Evolutionary conservation across 2,888 invertebrate genomes (phyloP), one percentile per base, ranked within the genome.

Genomic region (Spilarctia lutea): DNA sequence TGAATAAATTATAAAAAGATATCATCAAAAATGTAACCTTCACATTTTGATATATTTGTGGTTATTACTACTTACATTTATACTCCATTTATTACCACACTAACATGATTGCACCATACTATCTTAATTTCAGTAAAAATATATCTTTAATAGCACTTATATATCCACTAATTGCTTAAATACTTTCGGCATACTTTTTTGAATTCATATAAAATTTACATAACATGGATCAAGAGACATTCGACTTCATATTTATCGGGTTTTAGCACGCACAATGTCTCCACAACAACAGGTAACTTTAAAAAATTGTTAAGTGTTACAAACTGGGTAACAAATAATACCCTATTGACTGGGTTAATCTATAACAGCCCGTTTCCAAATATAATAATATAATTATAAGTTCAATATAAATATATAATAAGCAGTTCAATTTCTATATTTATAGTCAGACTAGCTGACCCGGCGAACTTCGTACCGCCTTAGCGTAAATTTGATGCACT

Each of bases 1-100:
- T 81, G 78, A 81, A 20, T 71, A 63, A 30, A 81, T 83, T 74
- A 77, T 79, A 79, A 81, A 76, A 60, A 76, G 80, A 75, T 78
- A 76, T 63, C 65, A 81, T 76, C 65, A 75, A 33, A 74, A 71
- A 68, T 56, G 75, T 78, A 77, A 67, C 83, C 78, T 81, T 81
- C 78, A 76, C 69, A 80, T 75, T 74, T 73, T 68, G 33, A 72
- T 71, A 72, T 67, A 68, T 52, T 66, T 60, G 73, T 71, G 52
- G 72, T 65, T 69, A 68, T 72, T 72, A 68, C 72, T 71, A n/a
- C 45, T 30, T 48, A 68, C 24, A 65, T 48, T 48, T 48, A 48
- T 35, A 45, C 56, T 56, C 45, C 45, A 45, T 45, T 45, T 45
- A 45, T 45, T 45, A 11, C 4, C 45, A 45, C 18, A 45, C 45